These are phyloP conservation scores for Acanthosepion lycidas DNA, from an alignment of 2,888 invertebrate genomes.

Conservation along the genomic window DNA sequence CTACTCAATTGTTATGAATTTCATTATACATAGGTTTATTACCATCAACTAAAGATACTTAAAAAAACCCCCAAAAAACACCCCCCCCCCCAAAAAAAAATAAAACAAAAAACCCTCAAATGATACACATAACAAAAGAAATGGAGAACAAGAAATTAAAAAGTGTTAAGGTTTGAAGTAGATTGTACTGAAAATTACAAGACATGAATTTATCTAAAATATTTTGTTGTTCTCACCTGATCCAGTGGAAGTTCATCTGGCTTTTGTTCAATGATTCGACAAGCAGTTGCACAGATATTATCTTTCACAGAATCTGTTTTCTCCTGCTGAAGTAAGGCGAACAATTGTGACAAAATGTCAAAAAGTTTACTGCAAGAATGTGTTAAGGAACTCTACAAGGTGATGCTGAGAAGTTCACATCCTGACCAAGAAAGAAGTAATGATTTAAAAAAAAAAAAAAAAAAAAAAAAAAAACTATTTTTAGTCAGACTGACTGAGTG, in stretches of 20 bases:
- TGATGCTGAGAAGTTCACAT: not conserved
- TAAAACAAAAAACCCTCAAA: too few relatives aligned
- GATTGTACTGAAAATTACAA: too few relatives aligned
- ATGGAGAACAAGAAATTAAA: not conserved
- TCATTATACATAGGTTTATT: too few relatives aligned
- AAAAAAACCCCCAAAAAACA: too few relatives aligned
- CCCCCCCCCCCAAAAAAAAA: too few relatives aligned
- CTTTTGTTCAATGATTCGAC: slow-evolving; percentile 83
- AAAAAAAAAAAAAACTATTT: not conserved
- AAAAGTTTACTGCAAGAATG: slow-evolving; percentile 78
- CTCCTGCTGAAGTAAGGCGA: slow-evolving; percentile 80
- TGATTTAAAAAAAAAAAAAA: too few relatives aligned
- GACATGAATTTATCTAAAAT: too few relatives aligned
- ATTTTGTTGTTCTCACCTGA: slow-evolving; percentile 76
- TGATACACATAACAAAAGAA: too few relatives aligned
- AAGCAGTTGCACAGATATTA: slow-evolving; percentile 86
- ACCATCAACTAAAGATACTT: too few relatives aligned
- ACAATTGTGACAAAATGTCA: slow-evolving; percentile 81
- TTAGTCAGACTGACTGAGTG: not conserved
- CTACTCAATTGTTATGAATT: too few relatives aligned
- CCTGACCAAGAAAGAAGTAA: not conserved
- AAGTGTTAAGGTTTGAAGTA: too few relatives aligned
- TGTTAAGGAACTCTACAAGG: not conserved
- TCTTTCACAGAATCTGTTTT: slow-evolving; percentile 82
- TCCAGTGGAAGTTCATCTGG: slow-evolving; percentile 80